Evolutionary conservation across 2,797 vertebrate genomes (phyloP).

Genomic region (Cercopithecus diana): DNA sequence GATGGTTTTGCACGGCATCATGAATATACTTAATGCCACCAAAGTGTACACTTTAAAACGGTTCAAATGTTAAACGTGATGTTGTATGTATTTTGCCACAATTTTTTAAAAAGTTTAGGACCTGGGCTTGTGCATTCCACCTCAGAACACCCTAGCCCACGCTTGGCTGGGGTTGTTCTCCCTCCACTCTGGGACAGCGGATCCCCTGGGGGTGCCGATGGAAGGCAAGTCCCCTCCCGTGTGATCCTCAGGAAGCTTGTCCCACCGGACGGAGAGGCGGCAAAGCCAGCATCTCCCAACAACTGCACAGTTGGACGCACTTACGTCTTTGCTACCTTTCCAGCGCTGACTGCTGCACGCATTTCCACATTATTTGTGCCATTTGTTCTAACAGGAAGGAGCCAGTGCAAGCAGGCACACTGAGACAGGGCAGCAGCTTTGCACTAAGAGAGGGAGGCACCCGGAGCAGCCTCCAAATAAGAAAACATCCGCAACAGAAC

Average conservation of each 20-base stretch:
- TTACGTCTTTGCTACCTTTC: accelerated
- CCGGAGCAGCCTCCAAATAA: accelerated
- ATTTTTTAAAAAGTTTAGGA: neutral
- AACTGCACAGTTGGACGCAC: accelerated
- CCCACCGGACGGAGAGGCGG: accelerated
- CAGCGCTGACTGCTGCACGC: too few species aligned
- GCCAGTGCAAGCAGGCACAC: accelerated
- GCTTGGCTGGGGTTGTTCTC: accelerated
- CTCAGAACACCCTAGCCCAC: accelerated
- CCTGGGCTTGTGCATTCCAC: neutral
- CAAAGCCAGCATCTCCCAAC: neutral
- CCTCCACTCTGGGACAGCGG: accelerated
- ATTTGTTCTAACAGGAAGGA: neutral
- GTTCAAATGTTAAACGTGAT: accelerated
- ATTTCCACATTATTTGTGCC: accelerated
- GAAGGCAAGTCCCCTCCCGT: accelerated
- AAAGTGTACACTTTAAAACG: accelerated
- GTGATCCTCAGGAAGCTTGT: accelerated
- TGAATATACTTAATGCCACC: accelerated
- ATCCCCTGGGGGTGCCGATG: accelerated
- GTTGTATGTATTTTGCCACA: neutral
- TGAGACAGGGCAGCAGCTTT: accelerated
- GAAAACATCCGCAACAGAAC: accelerated
- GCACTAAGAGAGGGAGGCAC: accelerated
- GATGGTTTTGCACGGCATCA: accelerated